These are phyloP conservation scores for Heliconius ismenius DNA, from an alignment of 2,888 invertebrate genomes.

Conservation along the genomic window DNA sequence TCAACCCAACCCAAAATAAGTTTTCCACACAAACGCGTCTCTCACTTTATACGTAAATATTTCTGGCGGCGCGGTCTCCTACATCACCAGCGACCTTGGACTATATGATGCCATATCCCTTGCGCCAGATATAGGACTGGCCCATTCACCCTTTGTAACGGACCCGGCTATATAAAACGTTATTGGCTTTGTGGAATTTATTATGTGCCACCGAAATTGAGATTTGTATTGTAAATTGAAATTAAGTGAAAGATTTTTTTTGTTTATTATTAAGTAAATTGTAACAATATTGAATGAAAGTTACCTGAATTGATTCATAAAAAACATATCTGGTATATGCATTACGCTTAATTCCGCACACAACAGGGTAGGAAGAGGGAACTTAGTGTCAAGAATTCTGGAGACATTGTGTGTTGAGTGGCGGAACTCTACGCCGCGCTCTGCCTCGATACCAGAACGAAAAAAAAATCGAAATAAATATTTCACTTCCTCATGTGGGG, in stretches of 20 bases:
- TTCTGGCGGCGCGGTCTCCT: slow-evolving; percentile 2
- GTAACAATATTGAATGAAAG: background rate
- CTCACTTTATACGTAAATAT: slow-evolving; percentile 14
- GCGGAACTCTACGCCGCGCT: background rate
- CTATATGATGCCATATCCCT: slow-evolving; percentile 18
- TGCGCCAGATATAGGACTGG: slow-evolving; percentile 8
- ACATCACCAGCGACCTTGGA: slow-evolving; percentile 2
- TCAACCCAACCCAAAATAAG: background rate
- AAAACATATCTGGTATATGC: too few species aligned
- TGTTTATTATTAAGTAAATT: background rate
- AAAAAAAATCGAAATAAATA: background rate
- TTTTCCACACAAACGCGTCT: slow-evolving; percentile 6
- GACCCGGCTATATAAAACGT: slow-evolving; percentile 18
- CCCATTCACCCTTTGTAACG: slow-evolving; percentile 22
- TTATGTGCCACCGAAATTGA: slow-evolving; percentile 1
- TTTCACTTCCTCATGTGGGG: background rate
- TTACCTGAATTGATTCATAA: too few species aligned
- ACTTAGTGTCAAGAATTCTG: too few species aligned
- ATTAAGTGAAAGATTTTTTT: background rate
- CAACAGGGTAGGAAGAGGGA: too few species aligned
- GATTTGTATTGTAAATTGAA: slow-evolving; percentile 1
- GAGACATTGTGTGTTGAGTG: too few species aligned
- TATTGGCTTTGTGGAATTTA: slow-evolving; percentile 11
- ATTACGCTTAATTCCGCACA: too few species aligned
- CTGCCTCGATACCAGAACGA: background rate